These are phyloP conservation scores for Eupithecia dodoneata DNA, from an alignment of 2,888 invertebrate species.

Conservation along the genomic window DNA sequence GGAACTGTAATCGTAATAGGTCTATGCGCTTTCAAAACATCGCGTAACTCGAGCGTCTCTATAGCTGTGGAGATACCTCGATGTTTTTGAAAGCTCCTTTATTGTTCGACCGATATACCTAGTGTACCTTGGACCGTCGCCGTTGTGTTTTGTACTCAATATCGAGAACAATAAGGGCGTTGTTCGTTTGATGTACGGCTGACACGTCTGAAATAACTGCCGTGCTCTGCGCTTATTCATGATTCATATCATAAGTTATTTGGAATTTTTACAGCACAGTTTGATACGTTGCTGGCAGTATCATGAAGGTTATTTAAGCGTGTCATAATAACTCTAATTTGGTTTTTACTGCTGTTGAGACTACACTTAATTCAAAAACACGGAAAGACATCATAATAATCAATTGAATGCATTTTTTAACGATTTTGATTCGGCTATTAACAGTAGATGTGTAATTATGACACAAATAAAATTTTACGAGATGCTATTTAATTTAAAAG, in stretches of 20 bases:
- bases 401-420: not conserved
- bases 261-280: slow-evolving; percentile 50
- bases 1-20: slow-evolving; percentile 80
- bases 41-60: slow-evolving; percentile 76
- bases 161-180: slow-evolving; percentile 47
- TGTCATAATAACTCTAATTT: slow-evolving; percentile 12
- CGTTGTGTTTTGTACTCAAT: slow-evolving; percentile 49
- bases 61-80: slow-evolving; percentile 71
- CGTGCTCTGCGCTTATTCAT: slow-evolving; percentile 48
- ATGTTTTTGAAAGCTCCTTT: slow-evolving; percentile 82
- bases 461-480: slow-evolving; percentile 14
- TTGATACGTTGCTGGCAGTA: slow-evolving; percentile 51
- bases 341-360: slow-evolving; percentile 2
- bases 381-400: not conserved
- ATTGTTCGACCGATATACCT: slow-evolving; percentile 70
- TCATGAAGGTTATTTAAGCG: slow-evolving; percentile 46
- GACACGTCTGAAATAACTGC: slow-evolving; percentile 45
- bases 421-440: not conserved
- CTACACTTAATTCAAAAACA: slow-evolving; percentile 1
- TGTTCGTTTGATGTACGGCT: slow-evolving; percentile 43
- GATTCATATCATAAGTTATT: slow-evolving; percentile 55
- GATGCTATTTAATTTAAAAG: not conserved
- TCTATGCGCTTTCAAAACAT: slow-evolving; percentile 82
- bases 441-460: slow-evolving; percentile 16
- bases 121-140: slow-evolving; percentile 36